Evolutionary conservation across 2,888 invertebrate species (phyloP).

Genomic region (Matsumyia berberina): DNA sequence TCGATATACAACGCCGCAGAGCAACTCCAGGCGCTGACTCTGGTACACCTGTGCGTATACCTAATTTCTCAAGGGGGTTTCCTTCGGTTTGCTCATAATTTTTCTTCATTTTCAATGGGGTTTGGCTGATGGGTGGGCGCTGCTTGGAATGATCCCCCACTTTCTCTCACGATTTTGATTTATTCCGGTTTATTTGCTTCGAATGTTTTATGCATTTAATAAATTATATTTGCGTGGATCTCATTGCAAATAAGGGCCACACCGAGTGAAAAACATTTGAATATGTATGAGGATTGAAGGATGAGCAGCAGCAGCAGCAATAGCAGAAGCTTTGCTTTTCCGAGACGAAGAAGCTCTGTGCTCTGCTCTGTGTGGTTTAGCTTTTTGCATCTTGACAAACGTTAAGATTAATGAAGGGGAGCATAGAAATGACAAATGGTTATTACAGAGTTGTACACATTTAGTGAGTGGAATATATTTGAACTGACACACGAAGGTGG

Average conservation of each 20-base stretch:
- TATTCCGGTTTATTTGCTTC: conserved; percentile 72
- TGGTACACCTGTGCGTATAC: conserved; percentile 68
- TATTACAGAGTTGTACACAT: conserved; percentile 64
- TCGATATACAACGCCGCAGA: conserved; percentile 50
- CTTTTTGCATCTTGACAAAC: conserved; percentile 76
- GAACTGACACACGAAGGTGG: conserved; percentile 49
- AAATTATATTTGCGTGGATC: conserved; percentile 72
- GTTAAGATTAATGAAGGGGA: conserved; percentile 76
- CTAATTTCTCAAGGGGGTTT: conserved; percentile 73
- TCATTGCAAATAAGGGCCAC: conserved; percentile 43
- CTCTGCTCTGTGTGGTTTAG: conserved; percentile 48
- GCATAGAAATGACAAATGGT: conserved; percentile 73
- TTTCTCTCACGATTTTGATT: conserved; percentile 67
- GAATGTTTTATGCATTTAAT: conserved; percentile 77
- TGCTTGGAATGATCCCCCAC: neutral
- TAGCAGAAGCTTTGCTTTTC: no score
- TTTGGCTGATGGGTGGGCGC: no score
- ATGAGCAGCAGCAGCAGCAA: neutral
- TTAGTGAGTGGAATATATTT: conserved; percentile 63
- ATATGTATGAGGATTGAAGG: conserved; percentile 54
- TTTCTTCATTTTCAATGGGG: conserved; percentile 48
- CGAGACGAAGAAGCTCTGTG: neutral
- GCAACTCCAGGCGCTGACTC: neutral
- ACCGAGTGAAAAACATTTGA: conserved; percentile 54
- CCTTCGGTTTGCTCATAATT: conserved; percentile 59